Evolutionary conservation across 2,888 invertebrate genomes (phyloP), one percentile per base, ranked within the genome.

Genomic region (Coremacera marginata): DNA sequence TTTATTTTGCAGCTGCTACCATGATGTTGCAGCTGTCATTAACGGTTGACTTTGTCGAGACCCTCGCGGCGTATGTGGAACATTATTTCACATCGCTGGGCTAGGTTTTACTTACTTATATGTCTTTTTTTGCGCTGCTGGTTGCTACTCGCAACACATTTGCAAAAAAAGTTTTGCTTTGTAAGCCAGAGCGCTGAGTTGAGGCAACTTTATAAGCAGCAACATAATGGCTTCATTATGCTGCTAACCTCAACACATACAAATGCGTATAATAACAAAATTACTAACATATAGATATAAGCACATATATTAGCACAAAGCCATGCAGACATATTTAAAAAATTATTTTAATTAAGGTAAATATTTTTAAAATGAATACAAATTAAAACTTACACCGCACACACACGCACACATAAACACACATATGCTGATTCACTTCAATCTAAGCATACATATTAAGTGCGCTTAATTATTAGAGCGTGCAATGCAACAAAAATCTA

Each of bases 301-400:
- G 37, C 37, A 37, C 8, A 37, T 37, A 8, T 37, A 37, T 37
- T 44, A 11, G 49, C 19, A 49, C 49, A 67, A 14, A 7, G 0
- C n/a, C 19, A 34, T 7, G 19, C 11, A 19, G 2, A 44, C 37
- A 44, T 19, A 9, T 4, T 44, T 37, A 49, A 44, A 67, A 82
- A 78, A 81, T 81, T 80, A 82, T 83, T 84, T 84, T 84, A 84
- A 84, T 84, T 83, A 84, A 84, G 78, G 83, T 83, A 84, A 84
- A 84, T 82, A 84, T 83, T 84, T 84, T 81, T 76, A 72, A 79
- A 77, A 71, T 27, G 27, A n/a, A 60, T 44, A 67, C 57, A 79
- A 77, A 79, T 79, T 79, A 79, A 79, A 79, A 75, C 75, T 75
- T 67, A 63, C 72, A 68, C 49, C 49, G 70, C 70, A 52, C 63